A percentile compares a stretch with the other conserved stretches of the same genome.
phyloP scores from a whole-genome alignment of 2,113 vertebrate genomes.

The Lagopus leucura region DNA sequence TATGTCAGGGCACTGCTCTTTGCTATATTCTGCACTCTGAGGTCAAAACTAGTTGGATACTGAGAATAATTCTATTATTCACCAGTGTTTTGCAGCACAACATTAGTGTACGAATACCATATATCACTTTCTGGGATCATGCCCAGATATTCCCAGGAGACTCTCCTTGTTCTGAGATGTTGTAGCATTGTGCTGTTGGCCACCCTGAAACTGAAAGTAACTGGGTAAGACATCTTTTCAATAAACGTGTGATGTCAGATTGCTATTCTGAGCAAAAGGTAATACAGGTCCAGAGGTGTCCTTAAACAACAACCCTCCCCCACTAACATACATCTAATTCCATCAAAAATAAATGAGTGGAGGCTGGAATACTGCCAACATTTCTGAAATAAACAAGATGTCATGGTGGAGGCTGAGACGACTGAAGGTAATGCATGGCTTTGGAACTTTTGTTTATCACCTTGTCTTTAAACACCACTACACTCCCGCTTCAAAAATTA shows the following conservation, averaged over 20 bases:
- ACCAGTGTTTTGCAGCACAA: not conserved
- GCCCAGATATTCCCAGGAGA: not conserved
- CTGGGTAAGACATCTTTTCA: not conserved
- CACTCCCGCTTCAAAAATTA: not conserved
- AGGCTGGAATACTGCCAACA: not conserved
- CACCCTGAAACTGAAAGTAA: not conserved
- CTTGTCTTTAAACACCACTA: not conserved
- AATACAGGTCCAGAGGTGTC: not conserved
- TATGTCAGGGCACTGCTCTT: not conserved
- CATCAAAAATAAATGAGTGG: not conserved
- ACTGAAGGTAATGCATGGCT: accelerated
- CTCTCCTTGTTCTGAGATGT: not conserved
- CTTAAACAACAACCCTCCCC: not conserved
- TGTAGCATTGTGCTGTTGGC: not conserved
- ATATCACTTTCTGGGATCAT: not conserved
- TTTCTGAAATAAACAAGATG: not conserved
- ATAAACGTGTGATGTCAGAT: not conserved
- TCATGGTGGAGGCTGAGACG: not conserved
- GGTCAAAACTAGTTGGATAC: not conserved
- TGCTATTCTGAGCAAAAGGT: not conserved
- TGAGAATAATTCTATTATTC: not conserved
- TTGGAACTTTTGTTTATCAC: not conserved
- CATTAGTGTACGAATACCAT: not conserved
- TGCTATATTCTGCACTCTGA: not conserved
- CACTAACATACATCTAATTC: not conserved